Conservation (phyloP, 2,797 vertebrate species). For the Cephalopachus bancanus region DNA sequence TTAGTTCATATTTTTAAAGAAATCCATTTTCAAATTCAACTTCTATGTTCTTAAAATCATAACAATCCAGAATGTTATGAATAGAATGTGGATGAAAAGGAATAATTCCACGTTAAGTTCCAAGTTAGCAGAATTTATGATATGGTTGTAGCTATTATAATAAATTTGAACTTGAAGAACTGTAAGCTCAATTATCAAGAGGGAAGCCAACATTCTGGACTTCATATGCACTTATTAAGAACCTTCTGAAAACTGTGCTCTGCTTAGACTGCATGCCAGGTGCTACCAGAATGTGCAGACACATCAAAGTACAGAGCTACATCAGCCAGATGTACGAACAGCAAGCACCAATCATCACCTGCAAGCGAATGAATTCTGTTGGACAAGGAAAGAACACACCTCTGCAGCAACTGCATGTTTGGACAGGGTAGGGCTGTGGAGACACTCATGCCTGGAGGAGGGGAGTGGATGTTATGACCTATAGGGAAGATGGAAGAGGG, state of each 20-base stretch:
- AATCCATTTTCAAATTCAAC: constrained; percentile 7
- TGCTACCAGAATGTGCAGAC: neutral
- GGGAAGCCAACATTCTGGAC: neutral
- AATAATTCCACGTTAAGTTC: neutral
- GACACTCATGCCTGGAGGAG: neutral
- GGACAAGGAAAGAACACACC: neutral
- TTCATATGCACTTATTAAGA: neutral
- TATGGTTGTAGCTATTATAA: neutral
- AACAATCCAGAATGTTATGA: neutral
- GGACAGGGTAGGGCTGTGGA: neutral
- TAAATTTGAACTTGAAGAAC: neutral
- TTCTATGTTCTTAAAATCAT: constrained; percentile 5
- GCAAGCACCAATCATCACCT: neutral
- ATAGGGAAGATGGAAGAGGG: neutral
- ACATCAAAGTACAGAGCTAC: neutral
- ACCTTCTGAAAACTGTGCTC: neutral
- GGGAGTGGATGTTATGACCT: neutral
- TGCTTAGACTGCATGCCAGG: neutral
- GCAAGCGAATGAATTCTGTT: rapidly evolving
- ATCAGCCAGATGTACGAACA: too few relatives aligned
- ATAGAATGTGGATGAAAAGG: neutral
- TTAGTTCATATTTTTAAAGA: neutral
- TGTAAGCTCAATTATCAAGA: neutral
- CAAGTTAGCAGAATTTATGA: neutral
- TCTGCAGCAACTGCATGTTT: too few relatives aligned